Conservation (phyloP, 2,113 vertebrate species). For the Sciurus niger region DNA sequence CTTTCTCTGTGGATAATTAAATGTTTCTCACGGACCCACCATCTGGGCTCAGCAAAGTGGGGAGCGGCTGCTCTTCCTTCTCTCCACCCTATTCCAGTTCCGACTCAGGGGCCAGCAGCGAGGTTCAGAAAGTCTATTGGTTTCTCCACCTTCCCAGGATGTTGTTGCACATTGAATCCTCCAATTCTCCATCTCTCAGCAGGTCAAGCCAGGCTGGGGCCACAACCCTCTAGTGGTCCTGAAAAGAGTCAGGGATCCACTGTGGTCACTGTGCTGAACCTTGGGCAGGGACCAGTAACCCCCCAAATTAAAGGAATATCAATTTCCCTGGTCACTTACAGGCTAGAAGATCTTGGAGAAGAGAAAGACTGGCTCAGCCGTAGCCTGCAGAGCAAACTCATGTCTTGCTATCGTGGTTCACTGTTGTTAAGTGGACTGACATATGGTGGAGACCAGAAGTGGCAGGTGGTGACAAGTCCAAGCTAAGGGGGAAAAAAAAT, state of each 20-base stretch:
- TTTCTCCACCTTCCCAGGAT: background rate
- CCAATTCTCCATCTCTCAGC: background rate
- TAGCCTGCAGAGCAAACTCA: background rate
- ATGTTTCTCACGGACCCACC: conserved; percentile 69
- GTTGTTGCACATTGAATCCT: background rate
- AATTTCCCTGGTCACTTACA: background rate
- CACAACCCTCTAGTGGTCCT: background rate
- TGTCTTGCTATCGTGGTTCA: background rate
- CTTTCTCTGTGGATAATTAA: conserved; percentile 68
- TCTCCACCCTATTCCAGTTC: conserved; percentile 35
- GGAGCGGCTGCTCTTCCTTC: background rate
- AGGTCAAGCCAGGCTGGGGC: background rate
- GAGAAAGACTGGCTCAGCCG: background rate
- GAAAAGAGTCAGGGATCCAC: background rate
- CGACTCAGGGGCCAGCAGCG: background rate
- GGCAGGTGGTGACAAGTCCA: background rate
- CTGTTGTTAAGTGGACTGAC: background rate
- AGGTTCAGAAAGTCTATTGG: background rate
- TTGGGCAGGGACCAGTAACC: background rate
- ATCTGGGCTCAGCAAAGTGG: conserved; percentile 66
- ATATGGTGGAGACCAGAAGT: background rate
- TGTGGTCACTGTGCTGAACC: background rate
- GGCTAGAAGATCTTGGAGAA: background rate
- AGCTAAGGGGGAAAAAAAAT: background rate
- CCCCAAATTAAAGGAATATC: background rate